Base-by-base conservation (phyloP, 2,797 vertebrate genomes). In the Sebastes vulpes region DNA sequence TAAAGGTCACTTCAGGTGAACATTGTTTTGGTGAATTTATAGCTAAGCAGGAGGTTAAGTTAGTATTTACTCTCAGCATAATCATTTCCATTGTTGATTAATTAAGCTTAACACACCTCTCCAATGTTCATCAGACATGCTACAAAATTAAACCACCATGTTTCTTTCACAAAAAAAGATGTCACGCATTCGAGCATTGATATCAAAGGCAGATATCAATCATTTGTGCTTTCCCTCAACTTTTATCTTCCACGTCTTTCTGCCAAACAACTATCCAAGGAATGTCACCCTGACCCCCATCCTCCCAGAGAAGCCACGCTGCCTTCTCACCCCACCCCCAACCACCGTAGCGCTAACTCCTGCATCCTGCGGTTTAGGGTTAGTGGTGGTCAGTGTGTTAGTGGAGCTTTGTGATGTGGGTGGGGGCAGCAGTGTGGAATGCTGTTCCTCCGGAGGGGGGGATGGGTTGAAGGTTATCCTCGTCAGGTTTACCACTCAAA, bases 251-350 rank as follows among this genome's bases (percentile, higher is more conserved):
- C 67, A 65, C 38, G 72, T 89, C 86, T 93, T 82, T 92, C 90
- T 95, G 90, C 84, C 89, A 89, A 93, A 94, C 86, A 96, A 95
- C 87, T 83, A 96, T 97, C 90, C 89, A 63, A 94, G 78, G 95
- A 97, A 96, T 96, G 95, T 95, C 86, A 81, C 83, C 81, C 89
- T 90, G 86, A 92, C 91, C 88, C 90, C 89, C 89, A 79, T 80
- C 84, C 87, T 84, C 86, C 83, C 79, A 87, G 72, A 84, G 91
- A 89, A 92, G 87, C 85, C 81, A 78, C 38, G 48, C 84, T 80
- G 88, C 79, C 85, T 83, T 92, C 88, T 89, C 91, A 90, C 92
- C 91, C 92, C 86, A 91, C 92, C 94, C 93, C 92, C 91, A 86
- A 71, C 84, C 72, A 71, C 84, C 66, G 7, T 18, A 72, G 77